These are phyloP conservation scores for Drosophila rhopaloa DNA, from an alignment of 1,140 invertebrate genomes.

Conservation along the genomic window DNA sequence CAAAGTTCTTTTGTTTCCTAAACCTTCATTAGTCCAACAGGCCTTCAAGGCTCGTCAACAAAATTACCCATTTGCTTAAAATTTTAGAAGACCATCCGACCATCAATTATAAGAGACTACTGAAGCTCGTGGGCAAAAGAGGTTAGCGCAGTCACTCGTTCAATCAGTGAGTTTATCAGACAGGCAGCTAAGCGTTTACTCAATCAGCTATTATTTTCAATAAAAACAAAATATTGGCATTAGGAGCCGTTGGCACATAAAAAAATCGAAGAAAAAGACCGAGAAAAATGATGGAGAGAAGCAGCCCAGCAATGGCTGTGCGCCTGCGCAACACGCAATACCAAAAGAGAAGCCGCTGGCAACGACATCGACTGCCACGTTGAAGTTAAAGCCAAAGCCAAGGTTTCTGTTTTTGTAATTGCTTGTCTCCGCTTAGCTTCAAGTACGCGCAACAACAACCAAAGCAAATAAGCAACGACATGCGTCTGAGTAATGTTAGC, in stretches of 20 bases:
- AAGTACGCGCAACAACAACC: slow-evolving; percentile 37
- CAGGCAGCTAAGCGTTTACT: slow-evolving; percentile 20
- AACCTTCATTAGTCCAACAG: slow-evolving; percentile 39
- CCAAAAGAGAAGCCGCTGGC: slow-evolving; percentile 46
- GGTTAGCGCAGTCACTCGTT: slow-evolving; percentile 17
- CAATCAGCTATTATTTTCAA: slow-evolving; percentile 45
- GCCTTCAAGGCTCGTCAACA: slow-evolving; percentile 43
- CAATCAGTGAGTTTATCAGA: slow-evolving; percentile 20
- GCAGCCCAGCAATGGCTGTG: slow-evolving; percentile 11
- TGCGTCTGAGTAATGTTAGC: slow-evolving; percentile 57
- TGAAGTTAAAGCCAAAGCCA: slow-evolving; percentile 41
- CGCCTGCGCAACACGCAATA: slow-evolving; percentile 56
- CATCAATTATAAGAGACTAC: slow-evolving; percentile 35
- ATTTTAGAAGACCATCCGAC: slow-evolving; percentile 27
- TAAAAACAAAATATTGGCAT: slow-evolving; percentile 57
- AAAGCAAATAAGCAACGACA: slow-evolving; percentile 13
- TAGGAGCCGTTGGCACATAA: slow-evolving; percentile 27
- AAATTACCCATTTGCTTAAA: slow-evolving; percentile 47
- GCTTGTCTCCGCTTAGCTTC: slow-evolving; percentile 49
- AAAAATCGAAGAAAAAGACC: slow-evolving; percentile 16
- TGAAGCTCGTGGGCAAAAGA: slow-evolving; percentile 3
- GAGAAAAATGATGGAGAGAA: slow-evolving; percentile 8
- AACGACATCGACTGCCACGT: slow-evolving; percentile 8
- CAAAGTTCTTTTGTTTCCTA: slow-evolving; percentile 25
- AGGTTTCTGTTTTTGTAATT: slow-evolving; percentile 52